A percentile compares a stretch with the other conserved stretches of the same genome.
Conservation (phyloP, 2,888 invertebrate genomes). For the Idaea biselata region DNA sequence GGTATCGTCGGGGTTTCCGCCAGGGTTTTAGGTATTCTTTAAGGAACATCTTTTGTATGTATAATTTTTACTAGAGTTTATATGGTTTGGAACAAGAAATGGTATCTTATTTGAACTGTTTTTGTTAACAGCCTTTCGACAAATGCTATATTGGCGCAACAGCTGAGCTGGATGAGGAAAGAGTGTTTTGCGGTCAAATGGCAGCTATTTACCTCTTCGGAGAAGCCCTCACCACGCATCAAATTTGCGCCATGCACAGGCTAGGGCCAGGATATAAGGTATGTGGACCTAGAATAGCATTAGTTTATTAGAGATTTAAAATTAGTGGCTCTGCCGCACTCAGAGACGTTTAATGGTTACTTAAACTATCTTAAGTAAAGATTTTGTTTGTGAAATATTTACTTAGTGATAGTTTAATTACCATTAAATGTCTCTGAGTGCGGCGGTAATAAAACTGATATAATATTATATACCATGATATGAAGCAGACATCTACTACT, state of each 20-base stretch:
- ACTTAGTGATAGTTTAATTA: too few species aligned
- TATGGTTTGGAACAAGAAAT: background rate
- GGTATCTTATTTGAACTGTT: background rate
- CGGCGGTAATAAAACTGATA: too few species aligned
- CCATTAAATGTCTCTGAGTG: too few species aligned
- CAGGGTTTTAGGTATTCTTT: background rate
- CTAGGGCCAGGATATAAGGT: constrained; percentile 99
- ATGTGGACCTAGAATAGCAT: constrained; percentile 25
- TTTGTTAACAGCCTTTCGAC: constrained; percentile 92
- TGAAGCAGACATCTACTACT: too few species aligned
- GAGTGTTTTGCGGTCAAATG: constrained; percentile 99
- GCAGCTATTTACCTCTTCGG: constrained; percentile 99
- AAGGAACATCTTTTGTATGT: background rate
- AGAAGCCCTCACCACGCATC: constrained; percentile 97
- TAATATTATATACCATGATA: background rate
- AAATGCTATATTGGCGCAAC: constrained; percentile 99
- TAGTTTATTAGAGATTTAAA: background rate
- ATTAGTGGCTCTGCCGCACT: too few species aligned
- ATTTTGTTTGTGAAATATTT: too few species aligned
- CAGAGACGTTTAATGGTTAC: too few species aligned
- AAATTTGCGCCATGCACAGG: constrained; percentile 98
- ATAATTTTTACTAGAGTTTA: background rate
- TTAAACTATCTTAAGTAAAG: too few species aligned
- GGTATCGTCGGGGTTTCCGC: background rate
- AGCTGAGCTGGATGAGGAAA: constrained; percentile 96